These are phyloP conservation scores for Agrotis puta DNA, from an alignment of 2,888 invertebrate species.

Conservation along the genomic window DNA sequence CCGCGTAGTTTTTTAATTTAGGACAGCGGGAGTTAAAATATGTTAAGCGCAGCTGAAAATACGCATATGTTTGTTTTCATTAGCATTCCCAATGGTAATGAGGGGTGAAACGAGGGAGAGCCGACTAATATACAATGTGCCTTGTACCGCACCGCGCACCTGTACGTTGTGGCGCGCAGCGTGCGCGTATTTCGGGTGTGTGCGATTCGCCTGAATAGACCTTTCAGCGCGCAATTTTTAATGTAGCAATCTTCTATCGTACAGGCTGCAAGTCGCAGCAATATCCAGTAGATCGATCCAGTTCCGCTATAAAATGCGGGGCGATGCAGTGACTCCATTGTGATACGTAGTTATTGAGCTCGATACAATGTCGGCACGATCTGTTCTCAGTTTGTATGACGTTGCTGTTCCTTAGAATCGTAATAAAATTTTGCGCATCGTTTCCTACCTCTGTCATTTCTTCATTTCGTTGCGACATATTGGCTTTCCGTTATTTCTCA, in stretches of 20 bases:
- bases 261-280: constrained; percentile 64
- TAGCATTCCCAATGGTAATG: constrained; percentile 54
- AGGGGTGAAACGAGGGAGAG: constrained; percentile 38
- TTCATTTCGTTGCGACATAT: constrained; percentile 63
- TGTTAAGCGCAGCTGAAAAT: constrained; percentile 49
- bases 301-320: constrained; percentile 65
- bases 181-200: constrained; percentile 63
- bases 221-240: constrained; percentile 73
- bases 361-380: constrained; percentile 74
- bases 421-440: constrained; percentile 72
- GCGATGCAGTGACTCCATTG: constrained; percentile 72
- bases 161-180: constrained; percentile 37
- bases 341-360: constrained; percentile 71
- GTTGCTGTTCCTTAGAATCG: constrained; percentile 67
- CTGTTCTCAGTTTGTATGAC: constrained; percentile 72
- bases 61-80: constrained; percentile 58
- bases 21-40: constrained; percentile 45
- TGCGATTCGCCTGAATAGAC: constrained; percentile 69
- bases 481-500: constrained; percentile 50
- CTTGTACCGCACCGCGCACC: constrained; percentile 40
- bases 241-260: constrained; percentile 61
- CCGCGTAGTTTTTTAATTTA: constrained; percentile 53
- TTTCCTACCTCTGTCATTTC: constrained; percentile 63
- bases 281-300: constrained; percentile 62
- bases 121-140: constrained; percentile 44